These are phyloP conservation scores for Lasioglossum malachurum DNA, from an alignment of 2,888 invertebrate species.

Conservation along the genomic window DNA sequence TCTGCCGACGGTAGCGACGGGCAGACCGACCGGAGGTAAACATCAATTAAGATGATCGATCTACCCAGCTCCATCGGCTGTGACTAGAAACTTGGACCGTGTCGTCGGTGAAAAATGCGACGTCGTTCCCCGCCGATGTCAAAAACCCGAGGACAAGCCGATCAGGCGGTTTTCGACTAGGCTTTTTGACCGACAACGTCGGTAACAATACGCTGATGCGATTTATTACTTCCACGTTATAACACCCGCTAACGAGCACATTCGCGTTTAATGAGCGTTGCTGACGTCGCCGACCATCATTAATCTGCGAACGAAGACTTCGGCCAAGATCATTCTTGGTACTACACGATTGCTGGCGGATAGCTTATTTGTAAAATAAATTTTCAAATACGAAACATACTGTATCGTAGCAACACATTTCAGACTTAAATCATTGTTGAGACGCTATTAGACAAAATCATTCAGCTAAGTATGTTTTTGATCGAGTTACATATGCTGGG, in stretches of 20 bases:
- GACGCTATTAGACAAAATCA: too few species aligned
- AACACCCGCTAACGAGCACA: conserved; percentile 4
- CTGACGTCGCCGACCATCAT: not conserved
- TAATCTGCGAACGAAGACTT: conserved; percentile 1
- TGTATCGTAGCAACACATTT: not conserved
- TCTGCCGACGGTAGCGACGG: not conserved
- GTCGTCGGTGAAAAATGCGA: conserved; percentile 1
- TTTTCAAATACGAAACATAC: not conserved
- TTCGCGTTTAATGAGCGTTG: conserved; percentile 3
- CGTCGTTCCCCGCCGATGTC: not conserved
- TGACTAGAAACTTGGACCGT: conserved; percentile 14
- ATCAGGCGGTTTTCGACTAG: not conserved
- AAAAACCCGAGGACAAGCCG: not conserved
- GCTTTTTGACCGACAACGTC: not conserved
- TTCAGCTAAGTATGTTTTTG: not conserved
- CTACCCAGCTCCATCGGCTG: conserved; percentile 67
- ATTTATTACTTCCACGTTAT: conserved; percentile 7
- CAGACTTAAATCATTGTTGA: not conserved
- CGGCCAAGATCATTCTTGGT: not conserved
- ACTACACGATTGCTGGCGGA: not conserved
- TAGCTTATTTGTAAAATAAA: not conserved
- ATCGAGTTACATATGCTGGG: not conserved
- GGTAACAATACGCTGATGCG: conserved; percentile 8
- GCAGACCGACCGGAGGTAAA: conserved; percentile 16
- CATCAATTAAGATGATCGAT: conserved; percentile 53